Base-by-base conservation (phyloP, 1,140 invertebrate species). In the Cephus cinctus region DNA sequence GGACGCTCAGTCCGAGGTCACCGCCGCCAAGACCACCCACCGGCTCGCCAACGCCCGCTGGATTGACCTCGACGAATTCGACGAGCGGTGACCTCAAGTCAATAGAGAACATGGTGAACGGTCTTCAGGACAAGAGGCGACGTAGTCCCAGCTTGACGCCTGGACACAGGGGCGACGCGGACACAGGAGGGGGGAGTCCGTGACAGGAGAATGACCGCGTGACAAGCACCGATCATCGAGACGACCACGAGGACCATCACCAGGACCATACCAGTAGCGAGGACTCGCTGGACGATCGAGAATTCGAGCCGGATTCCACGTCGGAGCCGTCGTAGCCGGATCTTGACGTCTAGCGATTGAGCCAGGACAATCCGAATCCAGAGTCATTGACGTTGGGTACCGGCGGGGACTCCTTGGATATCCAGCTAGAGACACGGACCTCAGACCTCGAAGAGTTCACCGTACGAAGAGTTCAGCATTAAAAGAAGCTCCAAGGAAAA, bases 61-160 rank as follows among this genome's bases (percentile, higher is more conserved):
- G 58, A n/a, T 56, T 50, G 11, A 63, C 56, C 43, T 50, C 67
- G 21, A 67, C 74, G 22, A 48, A 59, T 19, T 59, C 75, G 15
- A 74, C 67, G 53, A 79, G 86, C 47, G 83, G 83, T 60, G 92
- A 96, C 75, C 81, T 97, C 46, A 95, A 95, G 75, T 94, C 87
- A 73, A 97, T 97, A 75, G 93, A 97, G 75, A 94, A 94, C 68
- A 96, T 96, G 93, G 91, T 96, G 50, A 96, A 96, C 74, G 93
- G 92, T 1, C 77, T 96, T 19, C 92, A 96, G 69, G 85, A 88
- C 35, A 87, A 89, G 43, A 61, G 69, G 22, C 52, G 64, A 25
- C 47, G 64, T 19, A 74, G 69, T 38, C 73, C 65, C 1, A 70
- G 65, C 30, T 31, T 65, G 22, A 69, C 64, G 36, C 67, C 67